Conservation (phyloP, 2,797 vertebrate genomes). For the Acanthiza pusilla region DNA sequence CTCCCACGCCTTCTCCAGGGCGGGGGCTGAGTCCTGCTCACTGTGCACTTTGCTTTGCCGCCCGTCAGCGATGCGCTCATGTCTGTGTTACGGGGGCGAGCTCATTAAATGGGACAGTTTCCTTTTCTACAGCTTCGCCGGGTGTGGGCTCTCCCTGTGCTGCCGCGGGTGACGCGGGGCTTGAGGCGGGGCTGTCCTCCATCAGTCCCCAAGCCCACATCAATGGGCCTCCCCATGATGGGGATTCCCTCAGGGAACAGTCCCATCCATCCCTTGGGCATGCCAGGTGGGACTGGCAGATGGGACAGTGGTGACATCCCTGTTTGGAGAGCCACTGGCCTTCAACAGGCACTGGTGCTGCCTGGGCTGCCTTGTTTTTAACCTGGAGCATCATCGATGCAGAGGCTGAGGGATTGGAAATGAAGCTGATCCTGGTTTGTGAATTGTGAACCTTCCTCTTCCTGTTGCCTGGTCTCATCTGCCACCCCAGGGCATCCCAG, state of each 20-base stretch:
- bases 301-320: background rate
- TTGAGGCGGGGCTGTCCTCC: background rate
- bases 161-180: fast-evolving
- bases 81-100: conserved; percentile 11
- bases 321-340: background rate
- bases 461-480: background rate
- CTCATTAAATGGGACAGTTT: conserved; percentile 58
- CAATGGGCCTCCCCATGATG: fast-evolving
- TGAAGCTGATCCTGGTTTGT: background rate
- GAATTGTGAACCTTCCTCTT: background rate
- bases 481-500: background rate
- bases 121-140: conserved; percentile 34
- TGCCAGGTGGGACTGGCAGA: background rate
- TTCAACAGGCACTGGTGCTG: background rate
- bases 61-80: background rate
- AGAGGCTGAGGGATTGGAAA: background rate
- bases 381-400: background rate
- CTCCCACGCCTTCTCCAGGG: background rate
- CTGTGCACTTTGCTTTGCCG: conserved; percentile 60
- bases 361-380: background rate
- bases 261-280: fast-evolving
- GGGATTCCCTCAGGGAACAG: background rate
- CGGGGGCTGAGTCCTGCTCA: background rate
- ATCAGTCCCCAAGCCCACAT: fast-evolving
- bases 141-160: conserved; percentile 24